Evolutionary conservation across 2,113 vertebrate genomes (phyloP).

Genomic region (Drymodes brunneopygia): DNA sequence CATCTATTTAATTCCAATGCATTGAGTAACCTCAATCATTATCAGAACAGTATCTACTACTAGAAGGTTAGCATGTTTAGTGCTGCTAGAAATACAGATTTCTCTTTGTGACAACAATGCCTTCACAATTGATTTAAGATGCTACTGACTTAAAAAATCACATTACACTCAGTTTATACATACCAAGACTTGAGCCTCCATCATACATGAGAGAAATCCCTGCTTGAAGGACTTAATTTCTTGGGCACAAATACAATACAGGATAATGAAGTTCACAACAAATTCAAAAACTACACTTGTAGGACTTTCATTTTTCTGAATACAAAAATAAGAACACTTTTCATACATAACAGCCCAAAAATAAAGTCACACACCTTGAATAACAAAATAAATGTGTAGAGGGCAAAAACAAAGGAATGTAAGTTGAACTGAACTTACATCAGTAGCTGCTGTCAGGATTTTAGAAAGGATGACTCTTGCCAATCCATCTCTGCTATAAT

Average conservation of each 20-base stretch:
- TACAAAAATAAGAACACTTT: not conserved
- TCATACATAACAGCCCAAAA: not conserved
- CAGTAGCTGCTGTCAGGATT: conserved; percentile 93
- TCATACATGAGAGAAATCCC: not conserved
- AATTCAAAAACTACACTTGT: not conserved
- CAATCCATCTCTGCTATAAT: conserved; percentile 95
- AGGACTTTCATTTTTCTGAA: not conserved
- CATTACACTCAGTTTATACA: not conserved
- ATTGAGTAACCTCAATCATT: not conserved
- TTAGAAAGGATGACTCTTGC: conserved; percentile 97
- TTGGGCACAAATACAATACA: not conserved
- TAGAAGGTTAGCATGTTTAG: not conserved
- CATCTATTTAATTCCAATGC: not conserved
- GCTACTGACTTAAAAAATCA: not conserved
- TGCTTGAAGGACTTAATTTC: not conserved
- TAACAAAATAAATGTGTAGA: not conserved
- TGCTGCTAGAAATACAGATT: not conserved
- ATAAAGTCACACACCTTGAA: not conserved
- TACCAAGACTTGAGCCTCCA: not conserved
- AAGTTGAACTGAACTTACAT: conserved; percentile 76
- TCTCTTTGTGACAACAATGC: not conserved
- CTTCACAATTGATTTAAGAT: not conserved
- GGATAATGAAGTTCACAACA: accelerated
- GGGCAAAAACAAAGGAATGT: not conserved
- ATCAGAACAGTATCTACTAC: not conserved